Evolutionary conservation across 92 coral and sea anemone species (phyloP).

Genomic region (Micromussa lordhowensis): DNA sequence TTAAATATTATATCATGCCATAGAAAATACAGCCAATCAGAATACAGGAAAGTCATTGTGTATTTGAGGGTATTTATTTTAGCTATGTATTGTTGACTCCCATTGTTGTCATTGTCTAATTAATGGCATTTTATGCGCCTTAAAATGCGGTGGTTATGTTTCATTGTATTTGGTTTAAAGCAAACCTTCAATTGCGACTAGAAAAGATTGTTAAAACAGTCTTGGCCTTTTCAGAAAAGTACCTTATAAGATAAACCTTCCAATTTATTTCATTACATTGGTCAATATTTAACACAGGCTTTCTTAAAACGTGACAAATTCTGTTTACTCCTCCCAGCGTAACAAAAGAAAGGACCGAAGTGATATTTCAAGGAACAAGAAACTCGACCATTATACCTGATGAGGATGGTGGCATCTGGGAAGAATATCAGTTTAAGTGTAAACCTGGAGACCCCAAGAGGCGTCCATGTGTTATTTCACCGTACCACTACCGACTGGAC

Average conservation of each 20-base stretch:
- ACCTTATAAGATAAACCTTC: background rate
- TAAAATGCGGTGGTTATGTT: too few species aligned
- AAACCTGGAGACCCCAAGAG: conserved; percentile 88
- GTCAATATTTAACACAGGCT: background rate
- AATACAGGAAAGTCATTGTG: too few species aligned
- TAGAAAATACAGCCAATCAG: too few species aligned
- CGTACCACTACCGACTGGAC: conserved; percentile 96
- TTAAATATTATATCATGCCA: too few species aligned
- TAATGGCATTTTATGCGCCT: too few species aligned
- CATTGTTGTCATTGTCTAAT: too few species aligned
- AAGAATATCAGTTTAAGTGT: conserved; percentile 95
- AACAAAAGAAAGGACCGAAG: conserved; percentile 97
- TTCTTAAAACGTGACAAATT: background rate
- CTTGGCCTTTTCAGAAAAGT: too few species aligned
- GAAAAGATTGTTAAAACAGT: too few species aligned
- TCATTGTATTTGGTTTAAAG: too few species aligned
- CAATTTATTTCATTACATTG: background rate
- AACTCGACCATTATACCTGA: conserved; percentile 82
- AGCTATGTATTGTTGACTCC: too few species aligned
- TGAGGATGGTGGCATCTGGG: conserved; percentile 89
- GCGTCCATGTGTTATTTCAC: conserved; percentile 95
- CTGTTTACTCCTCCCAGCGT: conserved; percentile 63
- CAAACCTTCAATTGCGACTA: too few species aligned
- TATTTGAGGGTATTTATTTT: too few species aligned
- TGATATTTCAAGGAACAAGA: conserved; percentile 94